Base-by-base conservation (phyloP, 2,888 invertebrate species). In the Lypha dubia region DNA sequence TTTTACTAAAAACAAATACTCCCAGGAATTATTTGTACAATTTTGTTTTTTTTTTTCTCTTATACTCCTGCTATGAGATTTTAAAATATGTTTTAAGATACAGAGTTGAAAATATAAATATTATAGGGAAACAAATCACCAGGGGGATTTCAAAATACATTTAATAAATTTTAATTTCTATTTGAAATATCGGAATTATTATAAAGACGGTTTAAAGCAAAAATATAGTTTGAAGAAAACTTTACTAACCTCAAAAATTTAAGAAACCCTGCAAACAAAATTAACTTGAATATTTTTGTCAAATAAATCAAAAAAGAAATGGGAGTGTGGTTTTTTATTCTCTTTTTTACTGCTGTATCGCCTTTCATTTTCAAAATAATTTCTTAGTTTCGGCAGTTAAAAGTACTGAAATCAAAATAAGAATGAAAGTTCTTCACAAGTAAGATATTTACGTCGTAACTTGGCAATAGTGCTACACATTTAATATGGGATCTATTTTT, bases 131-230 rank as follows among this genome's bases (percentile, higher is more conserved):
- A n/a, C n/a, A 46, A 67, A 49, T 22, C 76, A 24, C 15, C 15
- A 15, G 67, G 67, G 76, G 67, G 46, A 22, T 67, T 35, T 76
- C 58, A 58, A n/a, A n/a, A 58, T 38, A 38, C 49, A 62, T 73
- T 35, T n/a, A 44, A 35, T 3, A 35, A 13, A 22, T 56, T 44
- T 17, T 11, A 7, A 46, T 51, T 62, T 24, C 17, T 13, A 28
- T 75, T 53, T 74, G 49, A 4, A 49, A 53, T 20, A n/a, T 51
- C 62, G 13, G 24, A 38, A 62, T 51, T 44, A 17, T 41, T 38
- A 0, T 35, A 38, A 0, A 9, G 17, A 28, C 13, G 51, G 13
- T 0, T 53, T 74, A 63, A 41, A 51, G 11, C 24, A 1, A n/a
- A n/a, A 13, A 70, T 6, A 35, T 35, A 6, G 9, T 8, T 35